Base-by-base conservation (phyloP, 2,888 invertebrate species). In the Drosophila kokeensis region DNA sequence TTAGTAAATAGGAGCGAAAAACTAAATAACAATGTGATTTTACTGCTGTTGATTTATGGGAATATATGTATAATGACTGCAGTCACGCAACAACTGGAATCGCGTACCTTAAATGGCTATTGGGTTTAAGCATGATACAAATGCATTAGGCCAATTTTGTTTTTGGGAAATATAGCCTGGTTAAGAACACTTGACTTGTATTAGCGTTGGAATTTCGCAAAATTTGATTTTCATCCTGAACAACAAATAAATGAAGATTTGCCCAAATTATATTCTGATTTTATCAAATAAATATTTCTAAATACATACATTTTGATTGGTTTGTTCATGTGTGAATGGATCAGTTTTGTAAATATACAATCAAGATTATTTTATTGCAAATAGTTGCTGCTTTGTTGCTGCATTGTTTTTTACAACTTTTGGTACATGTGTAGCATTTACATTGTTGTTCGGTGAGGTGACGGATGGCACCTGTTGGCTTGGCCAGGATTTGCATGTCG, bases 81-180 rank as follows among this genome's bases (percentile, higher is more conserved):
- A 45, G 74, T 73, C 72, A 72, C 72, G 74, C 73, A 49, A 73
- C 53, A 32, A 18, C 27, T 36, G 24, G 15, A 58, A 59, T 58
- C 29, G 48, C 30, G 13, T 54, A 40, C 30, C 18, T 52, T 30
- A 71, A 58, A 63, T 74, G 61, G 34, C 29, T 73, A 66, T 61
- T 73, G 40, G 60, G 24, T 49, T 68, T 54, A 27, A 52, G 68
- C 79, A 84, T 82, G 85, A 63, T 50, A 79, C 36, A 75, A 67
- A 67, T 60, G 67, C 69, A 84, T 84, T 78, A 82, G 52, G 50
- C 57, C 38, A n/a, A 50, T 8, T 27, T 11, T 13, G 24, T 32
- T 27, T 42, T 34, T 18, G 1, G 15, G 2, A 13, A 38, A 38
- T 13, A 18, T 21, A 36, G 54, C 34, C 36, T 2, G 36, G 11